These are phyloP conservation scores for Emydoidea blandingii DNA, from an alignment of 2,797 vertebrate genomes.

Conservation along the genomic window DNA sequence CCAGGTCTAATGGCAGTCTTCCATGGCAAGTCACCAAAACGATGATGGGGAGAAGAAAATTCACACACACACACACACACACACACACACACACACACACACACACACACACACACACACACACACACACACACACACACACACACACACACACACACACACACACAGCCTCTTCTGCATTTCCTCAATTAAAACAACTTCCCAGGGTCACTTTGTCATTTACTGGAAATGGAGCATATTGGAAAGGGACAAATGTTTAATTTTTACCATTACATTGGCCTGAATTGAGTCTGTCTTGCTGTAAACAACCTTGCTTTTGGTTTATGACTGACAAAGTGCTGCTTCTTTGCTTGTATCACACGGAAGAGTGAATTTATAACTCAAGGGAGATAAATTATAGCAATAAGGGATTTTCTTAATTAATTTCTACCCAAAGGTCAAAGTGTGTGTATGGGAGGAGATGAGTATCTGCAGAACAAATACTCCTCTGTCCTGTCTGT, in stretches of 20 bases:
- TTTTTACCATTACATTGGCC: neutral
- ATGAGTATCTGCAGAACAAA: neutral
- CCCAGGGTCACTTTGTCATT: neutral
- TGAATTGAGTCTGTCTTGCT: neutral
- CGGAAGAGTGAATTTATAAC: neutral
- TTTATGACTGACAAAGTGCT: neutral
- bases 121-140: no score
- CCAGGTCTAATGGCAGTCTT: neutral
- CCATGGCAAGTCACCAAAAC: constrained; percentile 28
- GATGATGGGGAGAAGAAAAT: neutral
- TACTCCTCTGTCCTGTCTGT: neutral
- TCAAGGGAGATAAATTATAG: neutral
- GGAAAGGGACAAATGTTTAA: neutral
- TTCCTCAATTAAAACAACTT: neutral
- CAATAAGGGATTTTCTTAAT: neutral
- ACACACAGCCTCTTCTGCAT: neutral
- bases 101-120: no score
- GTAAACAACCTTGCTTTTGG: neutral
- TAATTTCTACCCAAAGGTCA: neutral
- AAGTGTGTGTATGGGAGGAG: neutral
- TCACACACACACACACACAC: no score
- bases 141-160: no score
- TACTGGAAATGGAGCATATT: neutral
- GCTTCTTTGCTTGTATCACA: neutral
- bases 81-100: no score